A percentile compares a stretch with the other conserved stretches of the same genome.
phyloP scores from a whole-genome alignment of 2,113 vertebrate genomes.

The Datnioides undecimradiatus region DNA sequence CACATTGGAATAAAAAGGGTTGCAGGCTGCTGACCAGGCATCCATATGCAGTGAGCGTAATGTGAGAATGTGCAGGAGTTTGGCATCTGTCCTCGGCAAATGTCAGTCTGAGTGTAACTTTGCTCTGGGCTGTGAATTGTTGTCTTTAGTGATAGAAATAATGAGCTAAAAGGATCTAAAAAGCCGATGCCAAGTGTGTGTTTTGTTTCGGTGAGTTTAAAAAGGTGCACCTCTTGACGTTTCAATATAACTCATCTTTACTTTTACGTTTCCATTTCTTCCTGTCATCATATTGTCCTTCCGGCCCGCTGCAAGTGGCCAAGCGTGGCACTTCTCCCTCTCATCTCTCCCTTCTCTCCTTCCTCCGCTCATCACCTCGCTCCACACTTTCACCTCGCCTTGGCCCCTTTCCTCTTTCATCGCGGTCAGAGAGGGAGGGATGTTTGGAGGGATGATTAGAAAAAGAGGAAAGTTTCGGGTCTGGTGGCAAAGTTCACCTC shows the following conservation, averaged over 20 bases:
- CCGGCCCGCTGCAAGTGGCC: background rate
- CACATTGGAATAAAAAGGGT: no score
- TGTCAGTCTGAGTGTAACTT: background rate
- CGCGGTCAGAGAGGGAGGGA: background rate
- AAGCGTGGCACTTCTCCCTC: background rate
- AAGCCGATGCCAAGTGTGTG: no score
- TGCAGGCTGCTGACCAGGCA: no score
- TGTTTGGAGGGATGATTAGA: conserved; percentile 47
- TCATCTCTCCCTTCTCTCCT: background rate
- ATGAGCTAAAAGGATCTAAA: background rate
- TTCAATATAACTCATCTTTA: background rate
- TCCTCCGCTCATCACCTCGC: background rate
- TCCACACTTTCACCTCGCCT: background rate
- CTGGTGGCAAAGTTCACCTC: conserved; percentile 46
- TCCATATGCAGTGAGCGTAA: no score
- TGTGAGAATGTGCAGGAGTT: no score
- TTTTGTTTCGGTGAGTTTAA: no score
- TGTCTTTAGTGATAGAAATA: background rate
- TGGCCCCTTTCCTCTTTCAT: conserved; percentile 7
- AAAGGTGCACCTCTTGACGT: background rate
- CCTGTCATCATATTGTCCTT: background rate
- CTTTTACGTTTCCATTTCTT: background rate
- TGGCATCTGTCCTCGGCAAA: no score
- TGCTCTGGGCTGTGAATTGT: background rate
- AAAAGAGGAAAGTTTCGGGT: conserved; percentile 46